phyloP scores from a whole-genome alignment of 2,797 vertebrate species.

The Lutjanus campechanus region DNA sequence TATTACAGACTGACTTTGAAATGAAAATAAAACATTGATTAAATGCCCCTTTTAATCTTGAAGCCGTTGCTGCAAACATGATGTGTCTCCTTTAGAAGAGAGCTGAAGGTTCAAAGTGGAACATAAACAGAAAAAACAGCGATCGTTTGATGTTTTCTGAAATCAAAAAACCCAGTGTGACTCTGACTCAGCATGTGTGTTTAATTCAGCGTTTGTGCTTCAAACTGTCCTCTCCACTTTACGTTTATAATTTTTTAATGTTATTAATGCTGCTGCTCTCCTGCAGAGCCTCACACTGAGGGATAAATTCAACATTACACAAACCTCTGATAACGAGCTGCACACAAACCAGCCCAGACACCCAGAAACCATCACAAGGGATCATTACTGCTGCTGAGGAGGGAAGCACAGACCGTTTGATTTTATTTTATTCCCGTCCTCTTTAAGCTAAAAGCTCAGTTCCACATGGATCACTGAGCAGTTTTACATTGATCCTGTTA shows the following conservation, averaged over 20 bases:
- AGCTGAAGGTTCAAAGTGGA: neutral
- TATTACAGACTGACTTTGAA: neutral
- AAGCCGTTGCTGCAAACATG: too few relatives aligned
- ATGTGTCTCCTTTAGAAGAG: too few relatives aligned
- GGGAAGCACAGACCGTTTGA: neutral
- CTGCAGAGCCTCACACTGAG: slow-evolving; percentile 5
- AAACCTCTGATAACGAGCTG: slow-evolving; percentile 10
- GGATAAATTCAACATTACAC: slow-evolving; percentile 6
- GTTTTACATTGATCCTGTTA: slow-evolving; percentile 29
- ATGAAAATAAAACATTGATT: neutral
- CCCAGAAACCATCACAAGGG: neutral
- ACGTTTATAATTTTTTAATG: neutral
- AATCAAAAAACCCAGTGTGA: neutral
- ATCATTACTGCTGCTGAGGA: slow-evolving; percentile 5
- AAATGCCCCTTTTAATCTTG: neutral
- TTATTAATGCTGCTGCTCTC: slow-evolving; percentile 7
- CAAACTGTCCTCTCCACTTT: neutral
- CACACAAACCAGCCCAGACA: slow-evolving; percentile 14
- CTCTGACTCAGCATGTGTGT: neutral
- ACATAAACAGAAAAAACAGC: neutral
- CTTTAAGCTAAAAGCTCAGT: slow-evolving; percentile 2
- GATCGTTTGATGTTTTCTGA: neutral
- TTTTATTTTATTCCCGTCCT: neutral
- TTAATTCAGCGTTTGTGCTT: neutral
- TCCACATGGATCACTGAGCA: slow-evolving; percentile 10